Percentiles rank a stretch among this genome's conserved stretches.
Evolutionary conservation across 2,888 invertebrate genomes (phyloP).

Genomic region (Synanthedon vespiformis): DNA sequence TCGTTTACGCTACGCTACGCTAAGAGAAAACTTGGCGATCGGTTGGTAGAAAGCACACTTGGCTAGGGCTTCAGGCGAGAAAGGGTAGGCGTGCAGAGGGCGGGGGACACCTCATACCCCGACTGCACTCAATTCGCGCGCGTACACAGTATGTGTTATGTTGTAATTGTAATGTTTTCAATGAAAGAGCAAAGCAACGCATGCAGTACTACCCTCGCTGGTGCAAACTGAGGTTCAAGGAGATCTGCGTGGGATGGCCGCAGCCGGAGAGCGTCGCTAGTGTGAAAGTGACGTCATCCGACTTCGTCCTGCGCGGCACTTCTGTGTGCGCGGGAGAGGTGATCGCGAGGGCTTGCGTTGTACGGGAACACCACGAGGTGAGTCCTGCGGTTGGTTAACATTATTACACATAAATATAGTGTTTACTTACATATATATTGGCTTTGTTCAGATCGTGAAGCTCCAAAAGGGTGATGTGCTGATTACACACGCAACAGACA

Average conservation of each 20-base stretch:
- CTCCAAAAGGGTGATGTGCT: slow-evolving; percentile 77
- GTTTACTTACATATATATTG: too few species aligned
- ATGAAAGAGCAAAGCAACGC: slow-evolving; percentile 74
- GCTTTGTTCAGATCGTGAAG: slow-evolving; percentile 39
- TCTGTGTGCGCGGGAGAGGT: slow-evolving; percentile 79
- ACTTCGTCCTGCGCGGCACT: slow-evolving; percentile 67
- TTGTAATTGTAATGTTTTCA: background rate
- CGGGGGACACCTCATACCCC: too few species aligned
- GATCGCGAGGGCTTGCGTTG: slow-evolving; percentile 78
- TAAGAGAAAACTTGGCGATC: too few species aligned
- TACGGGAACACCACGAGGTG: slow-evolving; percentile 75
- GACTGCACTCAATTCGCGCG: too few species aligned
- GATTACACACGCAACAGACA: slow-evolving; percentile 82
- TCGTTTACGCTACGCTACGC: too few species aligned
- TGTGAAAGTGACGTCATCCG: slow-evolving; percentile 23
- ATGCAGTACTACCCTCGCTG: slow-evolving; percentile 71
- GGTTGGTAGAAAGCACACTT: too few species aligned
- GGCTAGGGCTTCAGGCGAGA: too few species aligned
- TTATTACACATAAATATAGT: too few species aligned
- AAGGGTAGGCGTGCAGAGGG: too few species aligned
- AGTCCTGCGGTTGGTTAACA: slow-evolving; percentile 5
- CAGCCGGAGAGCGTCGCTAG: slow-evolving; percentile 25
- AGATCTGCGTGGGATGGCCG: slow-evolving; percentile 64
- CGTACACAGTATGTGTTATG: background rate
- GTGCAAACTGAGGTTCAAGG: slow-evolving; percentile 73